Evolutionary conservation across 2,888 invertebrate genomes (phyloP).

Genomic region (Aspidiotus rigidus): DNA sequence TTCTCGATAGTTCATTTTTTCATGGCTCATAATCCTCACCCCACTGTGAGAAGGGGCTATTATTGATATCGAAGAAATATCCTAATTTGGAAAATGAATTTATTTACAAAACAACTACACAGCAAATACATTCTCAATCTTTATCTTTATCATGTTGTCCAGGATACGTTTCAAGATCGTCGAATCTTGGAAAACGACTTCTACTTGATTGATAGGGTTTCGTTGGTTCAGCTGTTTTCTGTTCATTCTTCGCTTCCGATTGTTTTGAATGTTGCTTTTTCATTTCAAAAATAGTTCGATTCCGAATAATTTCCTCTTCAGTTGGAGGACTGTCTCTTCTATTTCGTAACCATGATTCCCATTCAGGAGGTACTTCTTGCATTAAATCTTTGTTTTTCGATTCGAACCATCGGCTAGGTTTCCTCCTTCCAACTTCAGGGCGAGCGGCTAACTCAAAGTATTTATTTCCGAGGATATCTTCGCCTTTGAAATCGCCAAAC

Average conservation of each 20-base stretch:
- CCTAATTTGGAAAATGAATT: background rate
- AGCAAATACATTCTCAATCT: background rate
- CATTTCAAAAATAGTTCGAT: constrained; percentile 58
- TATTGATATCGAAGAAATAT: background rate
- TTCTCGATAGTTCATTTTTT: no score
- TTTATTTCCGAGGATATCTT: constrained; percentile 70
- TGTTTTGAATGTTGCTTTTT: constrained; percentile 63
- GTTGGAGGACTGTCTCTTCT: constrained; percentile 58
- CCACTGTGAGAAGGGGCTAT: no score
- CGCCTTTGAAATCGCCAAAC: constrained; percentile 52
- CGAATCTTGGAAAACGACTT: background rate
- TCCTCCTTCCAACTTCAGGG: constrained; percentile 53
- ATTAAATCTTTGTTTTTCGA: constrained; percentile 47
- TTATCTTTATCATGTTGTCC: background rate
- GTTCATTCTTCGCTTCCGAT: background rate
- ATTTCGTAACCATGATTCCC: constrained; percentile 77
- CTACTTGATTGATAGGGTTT: background rate
- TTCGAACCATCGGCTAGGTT: constrained; percentile 42
- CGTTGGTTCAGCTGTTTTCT: background rate
- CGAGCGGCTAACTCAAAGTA: constrained; percentile 69
- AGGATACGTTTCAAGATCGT: background rate
- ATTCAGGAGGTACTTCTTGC: constrained; percentile 71
- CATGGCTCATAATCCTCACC: no score
- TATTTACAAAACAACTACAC: background rate
- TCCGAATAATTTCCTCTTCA: constrained; percentile 60